phyloP scores from a whole-genome alignment of 1,140 invertebrate genomes.

The Eueides isabella region DNA sequence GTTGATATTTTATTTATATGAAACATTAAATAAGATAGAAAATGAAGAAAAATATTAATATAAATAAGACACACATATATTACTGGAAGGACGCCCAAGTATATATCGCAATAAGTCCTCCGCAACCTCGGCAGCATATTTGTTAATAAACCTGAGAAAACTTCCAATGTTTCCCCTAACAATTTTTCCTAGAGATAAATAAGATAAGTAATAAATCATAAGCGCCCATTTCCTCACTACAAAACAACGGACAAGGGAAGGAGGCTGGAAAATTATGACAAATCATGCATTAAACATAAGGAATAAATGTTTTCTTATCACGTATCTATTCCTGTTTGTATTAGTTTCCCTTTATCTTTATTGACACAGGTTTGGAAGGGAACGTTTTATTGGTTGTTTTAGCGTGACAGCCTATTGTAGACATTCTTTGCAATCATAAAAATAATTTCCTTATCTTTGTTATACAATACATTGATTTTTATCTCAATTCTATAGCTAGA shows the following conservation, averaged over 20 bases:
- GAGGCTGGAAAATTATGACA: conserved; percentile 79
- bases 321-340: conserved; percentile 81
- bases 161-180: conserved; percentile 57
- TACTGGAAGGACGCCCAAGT: conserved; percentile 18
- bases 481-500: background rate
- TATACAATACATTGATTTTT: background rate
- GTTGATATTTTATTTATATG: background rate
- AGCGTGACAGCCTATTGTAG: conserved; percentile 52
- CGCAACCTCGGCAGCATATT: conserved; percentile 64
- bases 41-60: conserved; percentile 4
- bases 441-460: background rate
- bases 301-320: conserved; percentile 83
- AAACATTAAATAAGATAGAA: background rate
- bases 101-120: conserved; percentile 54
- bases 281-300: conserved; percentile 82
- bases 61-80: conserved; percentile 7
- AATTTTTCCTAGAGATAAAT: conserved; percentile 76
- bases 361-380: conserved; percentile 78
- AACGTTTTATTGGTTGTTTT: conserved; percentile 64
- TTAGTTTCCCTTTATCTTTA: conserved; percentile 82
- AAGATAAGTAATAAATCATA: conserved; percentile 78
- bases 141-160: conserved; percentile 67
- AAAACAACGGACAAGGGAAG: conserved; percentile 73
- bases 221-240: conserved; percentile 72
- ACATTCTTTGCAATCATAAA: conserved; percentile 35